Evolutionary conservation across 2,113 vertebrate genomes (phyloP), one percentile per base, ranked within the genome.

Genomic region (Thamnophis sirtalis): DNA sequence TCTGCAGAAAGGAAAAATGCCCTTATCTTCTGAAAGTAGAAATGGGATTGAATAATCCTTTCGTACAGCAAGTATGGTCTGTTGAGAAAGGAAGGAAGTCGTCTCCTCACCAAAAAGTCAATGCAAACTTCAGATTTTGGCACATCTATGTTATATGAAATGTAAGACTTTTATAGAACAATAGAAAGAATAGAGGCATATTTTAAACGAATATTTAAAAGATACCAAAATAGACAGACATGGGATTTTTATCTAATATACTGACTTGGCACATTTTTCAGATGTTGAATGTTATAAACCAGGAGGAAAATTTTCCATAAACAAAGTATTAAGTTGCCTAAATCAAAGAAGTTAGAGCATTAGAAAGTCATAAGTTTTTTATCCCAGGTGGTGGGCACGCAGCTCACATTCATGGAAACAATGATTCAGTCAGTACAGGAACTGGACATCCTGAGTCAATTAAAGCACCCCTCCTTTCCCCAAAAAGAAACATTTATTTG

Each of bases 401-500:
- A 28, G 15, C 60, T 89, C 60, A n/a, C 55, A 89, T 68, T 56
- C n/a, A 63, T 89, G 91, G 91, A 89, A 89, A 63, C 54, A 38
- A 22, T 89, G 91, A 63, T 85, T 89, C 55, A 92, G 68, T 84
- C 87, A 89, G 88, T 33, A 43, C 48, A 92, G 91, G 88, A 92
- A 38, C 80, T 89, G 87, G 73, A 89, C 91, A 89, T 86, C 73
- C 91, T 89, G 91, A 92, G 28, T 92, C 86, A 92, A 54, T 89
- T 92, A 92, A 89, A 85, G 43, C 54, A 51, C 87, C 85, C 26
- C 43, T 63, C 63, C 53, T 87, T 17, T 80, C 33, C 33, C 63
- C 24, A 22, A 50, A 84, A 49, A 48, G 19, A 55, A 89, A 21
- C 3, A 5, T 84, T 85, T 21, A 60, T 89, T 92, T 89, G 80